Evolutionary conservation across 2,888 invertebrate species (phyloP).

Genomic region (Argyresthia goedartella): DNA sequence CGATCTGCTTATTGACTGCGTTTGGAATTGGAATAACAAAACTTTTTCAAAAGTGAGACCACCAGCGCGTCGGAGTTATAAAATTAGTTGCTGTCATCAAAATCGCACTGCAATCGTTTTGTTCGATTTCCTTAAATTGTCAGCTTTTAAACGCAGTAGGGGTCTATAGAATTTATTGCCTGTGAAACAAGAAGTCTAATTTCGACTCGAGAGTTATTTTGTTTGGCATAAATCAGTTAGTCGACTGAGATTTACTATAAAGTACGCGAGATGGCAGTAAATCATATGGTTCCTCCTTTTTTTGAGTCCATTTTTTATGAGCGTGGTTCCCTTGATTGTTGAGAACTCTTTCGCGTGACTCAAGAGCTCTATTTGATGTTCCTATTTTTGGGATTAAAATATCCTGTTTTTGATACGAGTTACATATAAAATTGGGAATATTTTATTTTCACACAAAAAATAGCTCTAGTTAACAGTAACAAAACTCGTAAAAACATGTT

Average conservation of each 20-base stretch:
- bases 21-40: neutral
- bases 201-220: conserved; percentile 31
- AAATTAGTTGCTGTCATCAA: conserved; percentile 3
- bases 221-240: conserved; percentile 25
- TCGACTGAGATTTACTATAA: conserved; percentile 18
- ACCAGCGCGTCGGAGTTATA: neutral
- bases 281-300: too few species aligned
- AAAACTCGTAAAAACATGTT: too few species aligned
- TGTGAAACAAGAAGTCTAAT: conserved; percentile 51
- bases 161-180: conserved; percentile 43
- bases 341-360: too few species aligned
- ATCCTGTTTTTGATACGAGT: too few species aligned
- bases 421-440: too few species aligned
- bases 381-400: too few species aligned
- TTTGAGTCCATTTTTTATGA: too few species aligned
- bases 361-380: too few species aligned
- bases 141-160: conserved; percentile 27
- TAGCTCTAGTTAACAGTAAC: too few species aligned
- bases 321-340: too few species aligned
- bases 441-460: too few species aligned
- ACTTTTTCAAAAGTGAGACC: neutral
- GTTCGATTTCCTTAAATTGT: conserved; percentile 16
- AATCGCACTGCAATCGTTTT: conserved; percentile 1
- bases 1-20: neutral
- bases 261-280: too few species aligned